Percentiles rank a stretch among this genome's conserved stretches.
These are phyloP conservation scores for Peromyscus eremicus DNA, from an alignment of 2,797 vertebrate genomes.

Conservation along the genomic window DNA sequence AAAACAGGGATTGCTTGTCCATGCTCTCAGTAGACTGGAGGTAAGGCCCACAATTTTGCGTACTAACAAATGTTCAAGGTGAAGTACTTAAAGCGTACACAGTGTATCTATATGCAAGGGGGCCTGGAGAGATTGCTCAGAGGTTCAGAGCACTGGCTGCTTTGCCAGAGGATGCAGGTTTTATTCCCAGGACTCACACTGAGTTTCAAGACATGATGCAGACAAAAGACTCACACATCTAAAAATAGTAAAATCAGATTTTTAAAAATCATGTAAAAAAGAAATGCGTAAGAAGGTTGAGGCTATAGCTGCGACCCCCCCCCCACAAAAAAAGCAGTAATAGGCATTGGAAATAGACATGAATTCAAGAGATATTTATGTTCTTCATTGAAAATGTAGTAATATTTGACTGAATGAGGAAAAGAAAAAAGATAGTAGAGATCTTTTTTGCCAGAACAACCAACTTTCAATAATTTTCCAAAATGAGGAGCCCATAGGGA, in stretches of 20 bases:
- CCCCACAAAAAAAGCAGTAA: not conserved
- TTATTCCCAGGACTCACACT: not conserved
- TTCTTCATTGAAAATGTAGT: not conserved
- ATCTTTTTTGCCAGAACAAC: not conserved
- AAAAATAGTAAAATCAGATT: not conserved
- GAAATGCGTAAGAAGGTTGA: not conserved
- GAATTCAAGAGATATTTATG: not conserved
- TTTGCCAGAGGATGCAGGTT: not conserved
- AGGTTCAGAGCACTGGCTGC: not conserved
- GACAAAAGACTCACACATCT: not conserved
- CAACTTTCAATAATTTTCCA: not conserved
- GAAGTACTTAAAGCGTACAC: not conserved
- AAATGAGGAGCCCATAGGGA: not conserved
- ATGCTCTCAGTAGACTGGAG: not conserved
- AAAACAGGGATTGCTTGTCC: not conserved
- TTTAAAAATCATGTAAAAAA: not conserved
- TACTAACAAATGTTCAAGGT: not conserved
- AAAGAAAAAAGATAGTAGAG: not conserved
- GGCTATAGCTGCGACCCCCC: not conserved
- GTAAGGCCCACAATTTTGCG: not conserved
- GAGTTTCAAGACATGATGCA: not conserved
- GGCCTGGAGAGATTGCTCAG: not conserved
- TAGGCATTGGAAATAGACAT: constrained; percentile 5
- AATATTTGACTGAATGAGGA: constrained; percentile 15
- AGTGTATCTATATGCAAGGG: too few relatives aligned